Conservation (phyloP, 2,113 vertebrate genomes). For the Hirundichthys speculiger region DNA sequence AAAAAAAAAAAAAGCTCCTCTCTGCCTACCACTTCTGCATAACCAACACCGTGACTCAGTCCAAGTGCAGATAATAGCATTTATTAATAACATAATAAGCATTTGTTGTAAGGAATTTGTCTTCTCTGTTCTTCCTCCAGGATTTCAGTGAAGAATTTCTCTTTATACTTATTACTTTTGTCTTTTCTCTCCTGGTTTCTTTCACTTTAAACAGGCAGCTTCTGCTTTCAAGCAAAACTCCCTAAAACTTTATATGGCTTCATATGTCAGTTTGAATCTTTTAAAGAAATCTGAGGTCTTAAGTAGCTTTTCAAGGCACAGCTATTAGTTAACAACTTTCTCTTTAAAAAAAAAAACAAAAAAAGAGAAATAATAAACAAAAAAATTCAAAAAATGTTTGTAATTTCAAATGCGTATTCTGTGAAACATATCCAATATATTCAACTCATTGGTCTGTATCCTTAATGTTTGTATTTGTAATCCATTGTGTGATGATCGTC, state of each 20-base stretch:
- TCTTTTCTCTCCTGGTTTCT: neutral
- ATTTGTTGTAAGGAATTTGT: constrained; percentile 26
- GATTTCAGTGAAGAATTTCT: constrained; percentile 31
- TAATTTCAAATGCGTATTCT: neutral
- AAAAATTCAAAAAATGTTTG: too few species aligned
- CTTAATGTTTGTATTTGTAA: constrained; percentile 1
- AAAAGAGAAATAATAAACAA: neutral
- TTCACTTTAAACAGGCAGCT: neutral
- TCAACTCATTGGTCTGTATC: neutral
- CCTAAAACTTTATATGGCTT: too few species aligned
- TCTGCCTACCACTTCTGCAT: constrained; percentile 43
- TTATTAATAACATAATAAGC: too few species aligned
- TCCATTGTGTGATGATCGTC: neutral
- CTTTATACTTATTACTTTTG: neutral
- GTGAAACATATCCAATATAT: neutral
- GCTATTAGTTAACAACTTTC: neutral
- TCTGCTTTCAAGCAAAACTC: neutral
- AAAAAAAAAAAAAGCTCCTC: constrained; percentile 33
- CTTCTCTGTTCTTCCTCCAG: constrained; percentile 30
- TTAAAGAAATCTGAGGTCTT: neutral
- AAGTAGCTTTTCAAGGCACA: neutral
- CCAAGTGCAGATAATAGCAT: constrained; percentile 36
- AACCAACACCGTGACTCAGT: constrained; percentile 25
- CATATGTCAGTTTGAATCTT: too few species aligned
- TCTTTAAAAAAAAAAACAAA: neutral